phyloP scores from a whole-genome alignment of 1,140 invertebrate genomes.

The Hypothenemus hampei region DNA sequence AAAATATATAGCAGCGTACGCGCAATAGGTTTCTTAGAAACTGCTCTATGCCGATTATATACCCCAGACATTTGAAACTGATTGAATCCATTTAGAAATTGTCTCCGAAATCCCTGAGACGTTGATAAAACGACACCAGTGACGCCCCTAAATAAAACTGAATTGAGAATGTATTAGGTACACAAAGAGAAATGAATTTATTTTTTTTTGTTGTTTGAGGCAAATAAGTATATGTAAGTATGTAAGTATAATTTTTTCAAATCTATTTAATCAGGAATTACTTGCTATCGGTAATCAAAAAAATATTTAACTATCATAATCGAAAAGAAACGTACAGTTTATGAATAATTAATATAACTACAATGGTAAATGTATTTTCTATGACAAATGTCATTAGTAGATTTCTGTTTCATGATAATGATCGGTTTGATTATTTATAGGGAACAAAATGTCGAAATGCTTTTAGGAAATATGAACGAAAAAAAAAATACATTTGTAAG shows the following conservation, averaged over 20 bases:
- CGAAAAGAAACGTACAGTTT: background rate
- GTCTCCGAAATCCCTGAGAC: constrained; percentile 31
- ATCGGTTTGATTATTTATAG: too few relatives aligned
- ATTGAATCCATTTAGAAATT: constrained; percentile 37
- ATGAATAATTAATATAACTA: constrained; percentile 13
- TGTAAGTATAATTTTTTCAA: too few relatives aligned
- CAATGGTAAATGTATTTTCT: constrained; percentile 19
- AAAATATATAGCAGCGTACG: too few relatives aligned
- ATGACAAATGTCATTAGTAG: constrained; percentile 16
- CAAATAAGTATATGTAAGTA: too few relatives aligned
- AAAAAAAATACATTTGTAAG: too few relatives aligned
- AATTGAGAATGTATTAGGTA: constrained; percentile 31
- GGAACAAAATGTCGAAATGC: too few relatives aligned
- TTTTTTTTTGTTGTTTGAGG: too few relatives aligned
- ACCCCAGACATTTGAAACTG: constrained; percentile 31
- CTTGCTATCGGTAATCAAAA: background rate
- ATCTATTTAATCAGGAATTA: too few relatives aligned
- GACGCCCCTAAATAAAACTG: constrained; percentile 31
- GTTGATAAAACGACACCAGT: constrained; percentile 31
- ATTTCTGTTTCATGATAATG: too few relatives aligned
- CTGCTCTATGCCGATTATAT: constrained; percentile 10
- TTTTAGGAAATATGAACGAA: too few relatives aligned
- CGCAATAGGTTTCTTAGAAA: constrained; percentile 7
- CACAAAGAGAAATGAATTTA: constrained; percentile 13
- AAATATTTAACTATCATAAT: background rate